Evolutionary conservation across 2,888 invertebrate genomes (phyloP).

Genomic region (Drosophila limbata): DNA sequence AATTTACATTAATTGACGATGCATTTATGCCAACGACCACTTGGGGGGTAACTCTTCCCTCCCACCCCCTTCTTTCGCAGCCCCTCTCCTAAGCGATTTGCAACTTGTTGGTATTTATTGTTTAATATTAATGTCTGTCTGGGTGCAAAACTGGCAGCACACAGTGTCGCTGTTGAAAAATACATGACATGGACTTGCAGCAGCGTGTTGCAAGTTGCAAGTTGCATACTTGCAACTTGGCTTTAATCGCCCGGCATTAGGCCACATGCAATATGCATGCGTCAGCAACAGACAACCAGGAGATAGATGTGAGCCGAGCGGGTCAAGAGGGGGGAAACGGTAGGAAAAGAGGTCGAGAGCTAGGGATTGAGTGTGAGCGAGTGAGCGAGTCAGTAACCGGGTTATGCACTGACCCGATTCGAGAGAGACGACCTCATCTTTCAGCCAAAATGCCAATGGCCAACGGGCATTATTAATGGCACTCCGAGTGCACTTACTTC

Average conservation of each 20-base stretch:
- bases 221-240: constrained; percentile 41
- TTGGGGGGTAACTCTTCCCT: constrained; percentile 20
- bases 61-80: neutral
- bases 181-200: constrained; percentile 47
- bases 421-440: neutral
- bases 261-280: constrained; percentile 59
- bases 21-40: constrained; percentile 64
- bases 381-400: constrained; percentile 36
- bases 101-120: constrained; percentile 60
- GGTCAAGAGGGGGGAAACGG: neutral
- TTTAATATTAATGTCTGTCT: constrained; percentile 53
- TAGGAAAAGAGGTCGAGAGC: neutral
- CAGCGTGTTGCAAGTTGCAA: constrained; percentile 25
- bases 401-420: constrained; percentile 56
- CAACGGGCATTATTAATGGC: constrained; percentile 61
- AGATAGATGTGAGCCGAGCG: constrained; percentile 11
- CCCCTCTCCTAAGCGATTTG: no score
- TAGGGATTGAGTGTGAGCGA: neutral
- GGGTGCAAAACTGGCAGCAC: constrained; percentile 4
- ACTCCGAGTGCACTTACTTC: constrained; percentile 60
- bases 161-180: constrained; percentile 43
- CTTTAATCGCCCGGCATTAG: constrained; percentile 61
- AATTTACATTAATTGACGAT: constrained; percentile 78
- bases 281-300: constrained; percentile 22
- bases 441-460: constrained; percentile 50